These are phyloP conservation scores for Aelia acuminata DNA, from an alignment of 2,888 invertebrate species.

Conservation along the genomic window DNA sequence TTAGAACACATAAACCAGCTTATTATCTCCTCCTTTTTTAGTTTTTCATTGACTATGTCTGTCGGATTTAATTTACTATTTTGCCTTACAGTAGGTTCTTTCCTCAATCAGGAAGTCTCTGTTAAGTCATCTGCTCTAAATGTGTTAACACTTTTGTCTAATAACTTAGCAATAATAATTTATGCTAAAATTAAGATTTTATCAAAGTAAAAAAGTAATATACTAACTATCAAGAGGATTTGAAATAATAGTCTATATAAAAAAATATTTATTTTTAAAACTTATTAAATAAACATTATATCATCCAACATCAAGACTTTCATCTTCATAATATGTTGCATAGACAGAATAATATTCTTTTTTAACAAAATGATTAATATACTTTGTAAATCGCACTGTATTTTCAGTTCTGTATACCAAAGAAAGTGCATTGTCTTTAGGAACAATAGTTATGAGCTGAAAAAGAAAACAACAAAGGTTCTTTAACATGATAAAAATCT, in stretches of 20 bases:
- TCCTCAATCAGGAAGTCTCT: too few species aligned
- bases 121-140: too few species aligned
- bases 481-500: neutral
- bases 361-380: conserved; percentile 58
- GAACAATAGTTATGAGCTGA: conserved; percentile 63
- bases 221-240: neutral
- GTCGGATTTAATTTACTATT: too few species aligned
- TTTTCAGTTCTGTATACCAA: conserved; percentile 62
- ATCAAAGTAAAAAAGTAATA: neutral
- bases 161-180: too few species aligned
- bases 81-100: too few species aligned
- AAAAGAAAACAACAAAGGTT: conserved; percentile 36
- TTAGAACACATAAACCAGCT: too few species aligned
- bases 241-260: neutral
- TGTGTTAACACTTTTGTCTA: too few species aligned
- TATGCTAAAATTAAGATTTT: neutral
- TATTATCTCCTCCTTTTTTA: too few species aligned
- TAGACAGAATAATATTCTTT: conserved; percentile 61
- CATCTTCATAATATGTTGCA: conserved; percentile 63
- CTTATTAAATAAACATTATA: neutral
- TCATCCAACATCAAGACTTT: conserved; percentile 22
- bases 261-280: conserved; percentile 37
- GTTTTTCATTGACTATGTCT: too few species aligned
- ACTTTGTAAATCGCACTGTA: conserved; percentile 63
- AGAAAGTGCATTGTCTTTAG: conserved; percentile 61